These are phyloP conservation scores for Augochlorella aurata DNA, from an alignment of 2,888 invertebrate species.

Conservation along the genomic window DNA sequence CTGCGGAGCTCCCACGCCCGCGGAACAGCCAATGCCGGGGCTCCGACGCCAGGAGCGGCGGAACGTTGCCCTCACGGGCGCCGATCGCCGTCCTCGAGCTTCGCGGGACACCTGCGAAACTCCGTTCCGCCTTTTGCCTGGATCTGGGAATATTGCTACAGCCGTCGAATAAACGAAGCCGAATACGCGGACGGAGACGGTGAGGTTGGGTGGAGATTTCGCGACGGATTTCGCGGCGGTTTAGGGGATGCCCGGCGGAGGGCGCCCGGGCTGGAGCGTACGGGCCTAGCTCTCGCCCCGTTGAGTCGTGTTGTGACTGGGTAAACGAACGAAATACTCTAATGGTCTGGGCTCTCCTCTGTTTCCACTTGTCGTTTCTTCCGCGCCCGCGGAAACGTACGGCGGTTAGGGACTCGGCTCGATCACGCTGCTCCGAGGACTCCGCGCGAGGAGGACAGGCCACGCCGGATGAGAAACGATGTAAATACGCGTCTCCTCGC, in stretches of 20 bases:
- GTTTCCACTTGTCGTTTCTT: constrained; percentile 46
- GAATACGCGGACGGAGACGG: no score
- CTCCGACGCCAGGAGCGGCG: constrained; percentile 38
- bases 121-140: neutral
- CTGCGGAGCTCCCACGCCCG: constrained; percentile 71
- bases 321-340: constrained; percentile 48
- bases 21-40: constrained; percentile 59
- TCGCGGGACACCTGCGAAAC: neutral
- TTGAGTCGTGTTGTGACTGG: constrained; percentile 44
- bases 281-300: constrained; percentile 43
- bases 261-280: neutral
- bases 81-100: neutral
- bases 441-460: no score
- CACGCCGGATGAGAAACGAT: neutral
- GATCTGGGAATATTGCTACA: no score
- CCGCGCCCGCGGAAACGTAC: constrained; percentile 4
- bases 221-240: neutral
- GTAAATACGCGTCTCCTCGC: constrained; percentile 43
- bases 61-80: constrained; percentile 14
- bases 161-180: neutral
- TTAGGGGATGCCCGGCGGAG: neutral
- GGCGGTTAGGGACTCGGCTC: neutral
- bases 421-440: no score
- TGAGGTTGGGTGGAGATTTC: neutral
- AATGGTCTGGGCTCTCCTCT: constrained; percentile 29